These are phyloP conservation scores for Ischnura elegans DNA, from an alignment of 2,888 invertebrate species.

Conservation along the genomic window DNA sequence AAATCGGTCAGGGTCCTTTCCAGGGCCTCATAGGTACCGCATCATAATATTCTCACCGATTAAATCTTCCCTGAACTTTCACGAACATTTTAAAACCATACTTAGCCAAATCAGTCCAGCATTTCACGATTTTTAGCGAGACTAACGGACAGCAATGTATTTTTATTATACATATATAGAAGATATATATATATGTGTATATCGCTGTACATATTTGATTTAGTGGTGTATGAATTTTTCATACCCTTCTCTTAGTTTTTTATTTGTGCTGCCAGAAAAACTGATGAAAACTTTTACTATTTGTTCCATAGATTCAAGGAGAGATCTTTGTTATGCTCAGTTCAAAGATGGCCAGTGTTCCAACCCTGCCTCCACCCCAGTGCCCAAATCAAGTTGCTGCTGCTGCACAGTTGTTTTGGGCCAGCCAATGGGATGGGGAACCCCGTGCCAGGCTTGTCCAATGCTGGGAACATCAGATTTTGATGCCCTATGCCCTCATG, in stretches of 20 bases:
- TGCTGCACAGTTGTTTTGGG: conserved; percentile 86
- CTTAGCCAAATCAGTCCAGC: too few species aligned
- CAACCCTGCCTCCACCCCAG: conserved; percentile 86
- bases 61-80: too few species aligned
- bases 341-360: conserved; percentile 88
- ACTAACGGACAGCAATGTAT: too few species aligned
- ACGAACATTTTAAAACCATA: too few species aligned
- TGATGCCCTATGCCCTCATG: conserved; percentile 87
- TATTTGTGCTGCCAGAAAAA: background rate
- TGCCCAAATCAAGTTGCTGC: conserved; percentile 92
- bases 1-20: too few species aligned
- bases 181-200: too few species aligned
- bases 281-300: conserved; percentile 39
- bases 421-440: conserved; percentile 90
- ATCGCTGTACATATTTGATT: too few species aligned
- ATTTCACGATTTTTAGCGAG: too few species aligned
- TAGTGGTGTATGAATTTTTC: background rate
- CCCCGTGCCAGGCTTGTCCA: conserved; percentile 88
- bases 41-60: too few species aligned
- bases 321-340: conserved; percentile 90
- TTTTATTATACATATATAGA: too few species aligned
- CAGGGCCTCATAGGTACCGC: too few species aligned
- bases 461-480: conserved; percentile 85
- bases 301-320: conserved; percentile 84
- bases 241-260: background rate